These are phyloP conservation scores for Sarcophaga bullata DNA, from an alignment of 1,140 invertebrate species.

Conservation along the genomic window DNA sequence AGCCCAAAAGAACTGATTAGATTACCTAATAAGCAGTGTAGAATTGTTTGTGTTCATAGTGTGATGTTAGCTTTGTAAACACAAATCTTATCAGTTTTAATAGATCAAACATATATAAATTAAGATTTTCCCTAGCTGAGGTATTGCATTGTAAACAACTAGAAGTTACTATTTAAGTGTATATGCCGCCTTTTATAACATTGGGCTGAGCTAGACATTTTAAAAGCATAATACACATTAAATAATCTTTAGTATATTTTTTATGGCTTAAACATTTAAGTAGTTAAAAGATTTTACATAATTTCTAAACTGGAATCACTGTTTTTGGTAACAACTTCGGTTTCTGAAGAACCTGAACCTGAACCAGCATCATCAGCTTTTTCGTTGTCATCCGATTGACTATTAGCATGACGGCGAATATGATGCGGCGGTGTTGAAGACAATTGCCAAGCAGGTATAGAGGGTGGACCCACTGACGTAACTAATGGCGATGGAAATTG, in stretches of 20 bases:
- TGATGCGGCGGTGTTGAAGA: slow-evolving; percentile 65
- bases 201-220: background rate
- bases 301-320: slow-evolving; percentile 78
- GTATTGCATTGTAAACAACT: background rate
- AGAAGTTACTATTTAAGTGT: too few relatives aligned
- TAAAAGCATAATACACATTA: background rate
- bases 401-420: slow-evolving; percentile 51
- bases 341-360: slow-evolving; percentile 73
- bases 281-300: slow-evolving; percentile 66
- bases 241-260: background rate
- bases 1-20: background rate
- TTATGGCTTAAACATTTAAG: slow-evolving; percentile 13
- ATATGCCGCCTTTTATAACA: background rate
- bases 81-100: slow-evolving; percentile 15
- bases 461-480: slow-evolving; percentile 72
- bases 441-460: slow-evolving; percentile 82
- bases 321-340: slow-evolving; percentile 74
- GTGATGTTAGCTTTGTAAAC: background rate
- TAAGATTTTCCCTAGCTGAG: background rate
- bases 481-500: slow-evolving; percentile 73
- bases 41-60: background rate
- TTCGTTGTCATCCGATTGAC: slow-evolving; percentile 62
- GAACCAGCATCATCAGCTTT: slow-evolving; percentile 66
- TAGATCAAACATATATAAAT: background rate
- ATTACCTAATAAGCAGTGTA: background rate